Percentiles rank a stretch among this genome's conserved stretches.
Evolutionary conservation across 92 coral and sea anemone species (phyloP).

Genomic region (Porites divaricata): DNA sequence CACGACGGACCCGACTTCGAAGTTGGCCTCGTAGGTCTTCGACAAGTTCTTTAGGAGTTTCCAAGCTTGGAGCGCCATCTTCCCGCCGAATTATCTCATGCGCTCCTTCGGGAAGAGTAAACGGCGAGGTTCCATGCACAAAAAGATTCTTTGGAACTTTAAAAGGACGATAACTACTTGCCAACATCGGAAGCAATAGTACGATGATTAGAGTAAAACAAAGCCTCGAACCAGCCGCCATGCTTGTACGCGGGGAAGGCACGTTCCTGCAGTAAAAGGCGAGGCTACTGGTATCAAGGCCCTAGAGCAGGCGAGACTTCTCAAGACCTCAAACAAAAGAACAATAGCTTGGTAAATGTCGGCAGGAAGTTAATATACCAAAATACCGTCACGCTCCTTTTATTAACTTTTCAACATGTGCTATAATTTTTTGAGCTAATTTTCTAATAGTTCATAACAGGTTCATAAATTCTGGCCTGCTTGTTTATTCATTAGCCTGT

Average conservation of each 20-base stretch:
- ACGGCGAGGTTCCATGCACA: constrained; percentile 47
- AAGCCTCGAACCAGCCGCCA: not conserved
- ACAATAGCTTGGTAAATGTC: too few relatives aligned
- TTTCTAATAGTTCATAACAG: too few relatives aligned
- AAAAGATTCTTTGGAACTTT: constrained; percentile 62
- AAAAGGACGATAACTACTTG: constrained; percentile 52
- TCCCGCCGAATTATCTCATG: constrained; percentile 32
- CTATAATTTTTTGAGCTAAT: too few relatives aligned
- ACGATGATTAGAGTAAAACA: not conserved
- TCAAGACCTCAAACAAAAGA: too few relatives aligned
- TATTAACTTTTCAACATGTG: too few relatives aligned
- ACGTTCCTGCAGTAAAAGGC: not conserved
- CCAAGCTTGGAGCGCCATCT: not conserved
- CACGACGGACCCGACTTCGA: constrained; percentile 18
- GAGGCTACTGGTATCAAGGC: not conserved
- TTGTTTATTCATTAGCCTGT: too few relatives aligned
- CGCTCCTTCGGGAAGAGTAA: constrained; percentile 63
- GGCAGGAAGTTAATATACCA: too few relatives aligned
- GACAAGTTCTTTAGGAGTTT: not conserved
- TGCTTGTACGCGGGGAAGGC: not conserved
- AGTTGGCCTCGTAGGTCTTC: not conserved
- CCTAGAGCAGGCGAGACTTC: too few relatives aligned
- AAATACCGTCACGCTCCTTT: too few relatives aligned
- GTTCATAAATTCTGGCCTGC: too few relatives aligned
- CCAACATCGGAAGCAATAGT: constrained; percentile 20